phyloP scores from a whole-genome alignment of 2,888 invertebrate genomes.

The Petrolisthes cinctipes region DNA sequence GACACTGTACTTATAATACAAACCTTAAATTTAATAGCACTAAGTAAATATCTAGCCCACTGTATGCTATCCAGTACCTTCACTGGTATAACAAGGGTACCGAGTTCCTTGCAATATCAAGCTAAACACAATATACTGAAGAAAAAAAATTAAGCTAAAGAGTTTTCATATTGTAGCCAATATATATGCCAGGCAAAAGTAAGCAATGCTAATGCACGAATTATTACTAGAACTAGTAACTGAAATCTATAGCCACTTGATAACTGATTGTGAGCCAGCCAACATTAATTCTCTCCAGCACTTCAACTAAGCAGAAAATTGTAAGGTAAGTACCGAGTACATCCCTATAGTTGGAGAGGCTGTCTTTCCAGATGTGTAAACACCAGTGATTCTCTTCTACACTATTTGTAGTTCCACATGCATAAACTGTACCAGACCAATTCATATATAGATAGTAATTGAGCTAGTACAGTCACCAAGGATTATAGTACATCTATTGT shows the following conservation, averaged over 20 bases:
- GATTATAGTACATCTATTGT: not conserved
- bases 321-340: not conserved
- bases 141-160: constrained; percentile 1
- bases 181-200: constrained; percentile 41
- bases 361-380: not conserved
- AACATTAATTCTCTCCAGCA: constrained; percentile 20
- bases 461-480: constrained; percentile 23
- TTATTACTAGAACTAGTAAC: constrained; percentile 33
- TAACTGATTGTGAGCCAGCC: constrained; percentile 32
- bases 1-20: too few species aligned
- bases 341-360: not conserved
- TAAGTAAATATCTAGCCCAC: too few species aligned
- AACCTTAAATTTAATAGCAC: too few species aligned
- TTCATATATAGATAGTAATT: constrained; percentile 16
- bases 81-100: not conserved
- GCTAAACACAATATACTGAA: not conserved
- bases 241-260: constrained; percentile 27
- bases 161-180: constrained; percentile 17
- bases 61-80: not conserved
- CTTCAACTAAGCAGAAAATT: not conserved
- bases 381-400: not conserved
- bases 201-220: constrained; percentile 47
- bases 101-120: not conserved
- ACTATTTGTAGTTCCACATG: not conserved
- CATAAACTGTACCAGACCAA: not conserved